Conservation (phyloP, 2,888 invertebrate genomes). For the Cinara cedri region DNA sequence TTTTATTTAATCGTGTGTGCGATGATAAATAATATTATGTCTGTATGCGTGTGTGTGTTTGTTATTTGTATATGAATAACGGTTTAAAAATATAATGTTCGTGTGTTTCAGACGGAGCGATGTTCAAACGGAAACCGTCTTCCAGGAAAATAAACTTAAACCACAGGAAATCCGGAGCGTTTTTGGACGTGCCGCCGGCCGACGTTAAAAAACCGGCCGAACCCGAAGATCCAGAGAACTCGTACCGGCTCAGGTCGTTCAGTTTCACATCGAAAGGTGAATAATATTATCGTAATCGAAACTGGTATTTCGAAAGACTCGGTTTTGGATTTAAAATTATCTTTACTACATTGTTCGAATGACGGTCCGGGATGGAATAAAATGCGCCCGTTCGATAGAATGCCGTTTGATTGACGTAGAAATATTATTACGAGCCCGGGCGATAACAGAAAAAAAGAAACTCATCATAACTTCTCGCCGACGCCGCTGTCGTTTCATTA, state of each 20-base stretch:
- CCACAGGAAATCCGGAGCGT: constrained; percentile 58
- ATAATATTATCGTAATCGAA: too few relatives aligned
- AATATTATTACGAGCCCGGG: too few relatives aligned
- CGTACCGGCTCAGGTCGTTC: constrained; percentile 58
- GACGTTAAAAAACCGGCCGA: constrained; percentile 59
- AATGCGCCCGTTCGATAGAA: too few relatives aligned
- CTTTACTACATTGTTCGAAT: too few relatives aligned
- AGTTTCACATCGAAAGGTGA: constrained; percentile 59
- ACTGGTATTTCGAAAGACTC: too few relatives aligned
- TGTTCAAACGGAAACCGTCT: constrained; percentile 64
- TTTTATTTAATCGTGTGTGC: constrained; percentile 16
- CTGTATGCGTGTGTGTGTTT: background rate
- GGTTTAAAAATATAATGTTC: constrained; percentile 60
- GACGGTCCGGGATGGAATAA: too few relatives aligned
- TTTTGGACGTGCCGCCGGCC: constrained; percentile 61
- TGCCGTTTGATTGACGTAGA: too few relatives aligned
- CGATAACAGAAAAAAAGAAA: too few relatives aligned
- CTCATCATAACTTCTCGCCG: too few relatives aligned
- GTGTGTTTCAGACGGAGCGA: constrained; percentile 68
- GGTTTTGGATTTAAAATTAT: too few relatives aligned
- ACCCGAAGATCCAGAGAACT: constrained; percentile 57
- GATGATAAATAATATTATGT: background rate
- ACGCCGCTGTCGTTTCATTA: too few relatives aligned
- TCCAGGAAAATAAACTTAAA: constrained; percentile 64
- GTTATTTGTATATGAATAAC: background rate